Conservation (phyloP, 2,888 invertebrate genomes). For the Lottia scabra region DNA sequence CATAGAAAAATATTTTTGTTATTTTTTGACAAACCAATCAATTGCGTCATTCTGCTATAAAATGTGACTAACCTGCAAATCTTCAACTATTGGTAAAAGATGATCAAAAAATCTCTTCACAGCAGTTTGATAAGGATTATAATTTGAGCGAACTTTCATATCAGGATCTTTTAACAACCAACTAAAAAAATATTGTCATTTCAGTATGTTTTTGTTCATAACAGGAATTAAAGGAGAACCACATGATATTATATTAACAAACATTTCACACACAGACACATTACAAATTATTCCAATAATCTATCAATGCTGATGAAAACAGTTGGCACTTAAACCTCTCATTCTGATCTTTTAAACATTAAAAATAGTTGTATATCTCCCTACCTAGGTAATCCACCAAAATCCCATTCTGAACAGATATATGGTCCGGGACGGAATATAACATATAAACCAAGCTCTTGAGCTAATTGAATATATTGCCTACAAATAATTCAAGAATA, state of each 20-base stretch:
- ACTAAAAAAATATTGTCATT: too few relatives aligned
- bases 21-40: too few relatives aligned
- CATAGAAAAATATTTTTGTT: too few relatives aligned
- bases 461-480: conserved; percentile 57
- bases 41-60: too few relatives aligned
- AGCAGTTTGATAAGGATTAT: conserved; percentile 67
- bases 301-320: too few relatives aligned
- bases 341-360: not conserved
- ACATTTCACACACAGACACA: too few relatives aligned
- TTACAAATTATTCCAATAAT: too few relatives aligned
- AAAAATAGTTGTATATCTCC: not conserved
- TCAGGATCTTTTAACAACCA: conserved; percentile 73
- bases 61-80: conserved; percentile 71
- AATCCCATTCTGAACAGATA: conserved; percentile 69
- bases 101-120: conserved; percentile 69
- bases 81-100: conserved; percentile 68
- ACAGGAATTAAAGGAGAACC: too few relatives aligned
- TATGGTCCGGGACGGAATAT: conserved; percentile 67
- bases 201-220: too few relatives aligned
- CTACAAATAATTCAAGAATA: conserved; percentile 37
- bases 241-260: too few relatives aligned
- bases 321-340: not conserved
- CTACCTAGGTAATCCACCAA: conserved; percentile 68
- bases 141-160: conserved; percentile 71
- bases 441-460: conserved; percentile 61